These are phyloP conservation scores for Pangasius sanitwongsei DNA, from an alignment of 2,797 vertebrate genomes.

Conservation along the genomic window DNA sequence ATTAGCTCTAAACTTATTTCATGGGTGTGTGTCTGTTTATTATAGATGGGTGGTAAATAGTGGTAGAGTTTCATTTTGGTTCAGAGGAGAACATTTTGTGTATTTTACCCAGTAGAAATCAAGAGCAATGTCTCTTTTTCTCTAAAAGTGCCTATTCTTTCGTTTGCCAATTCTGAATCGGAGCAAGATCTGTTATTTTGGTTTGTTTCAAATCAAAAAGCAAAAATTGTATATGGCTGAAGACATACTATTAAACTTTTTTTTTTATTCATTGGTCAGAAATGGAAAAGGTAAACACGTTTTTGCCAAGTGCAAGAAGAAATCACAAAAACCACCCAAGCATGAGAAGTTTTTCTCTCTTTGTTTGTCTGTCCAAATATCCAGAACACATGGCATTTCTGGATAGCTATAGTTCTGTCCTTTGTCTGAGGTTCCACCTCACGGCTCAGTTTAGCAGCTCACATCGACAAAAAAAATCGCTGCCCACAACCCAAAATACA, in stretches of 20 bases:
- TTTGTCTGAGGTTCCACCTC: background rate
- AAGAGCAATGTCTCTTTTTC: background rate
- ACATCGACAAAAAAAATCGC: background rate
- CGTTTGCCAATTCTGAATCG: background rate
- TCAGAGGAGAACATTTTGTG: background rate
- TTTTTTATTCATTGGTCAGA: background rate
- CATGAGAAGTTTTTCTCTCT: background rate
- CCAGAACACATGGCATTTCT: background rate
- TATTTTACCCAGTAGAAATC: background rate
- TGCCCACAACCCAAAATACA: constrained; percentile 15
- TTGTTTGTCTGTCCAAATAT: background rate
- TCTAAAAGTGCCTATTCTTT: background rate
- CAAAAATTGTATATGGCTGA: too few relatives aligned
- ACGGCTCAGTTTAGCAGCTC: background rate
- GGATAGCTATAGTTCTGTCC: background rate
- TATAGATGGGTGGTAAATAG: background rate
- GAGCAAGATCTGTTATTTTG: constrained; percentile 31
- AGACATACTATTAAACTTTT: background rate
- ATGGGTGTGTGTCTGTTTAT: background rate
- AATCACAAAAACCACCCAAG: background rate
- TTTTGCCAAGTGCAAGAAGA: background rate
- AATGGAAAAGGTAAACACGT: background rate
- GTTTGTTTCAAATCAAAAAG: constrained; percentile 65
- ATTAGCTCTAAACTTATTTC: background rate
- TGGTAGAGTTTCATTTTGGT: background rate